Evolutionary conservation across 2,888 invertebrate genomes (phyloP).

Genomic region (Bombyx huttoni): DNA sequence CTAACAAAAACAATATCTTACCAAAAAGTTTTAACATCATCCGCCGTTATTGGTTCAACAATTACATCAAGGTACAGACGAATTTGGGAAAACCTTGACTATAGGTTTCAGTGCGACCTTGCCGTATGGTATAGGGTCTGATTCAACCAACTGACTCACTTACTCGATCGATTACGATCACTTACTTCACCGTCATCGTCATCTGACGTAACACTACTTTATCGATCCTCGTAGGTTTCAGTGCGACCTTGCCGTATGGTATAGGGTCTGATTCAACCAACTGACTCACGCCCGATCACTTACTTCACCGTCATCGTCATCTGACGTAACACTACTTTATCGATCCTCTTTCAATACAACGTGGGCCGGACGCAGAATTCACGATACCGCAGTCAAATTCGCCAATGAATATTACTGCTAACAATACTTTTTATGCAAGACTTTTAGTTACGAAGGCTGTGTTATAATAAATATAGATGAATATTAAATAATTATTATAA

Average conservation of each 20-base stretch:
- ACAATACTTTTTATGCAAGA: no score
- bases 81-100: not conserved
- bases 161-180: no score
- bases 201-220: conserved; percentile 28
- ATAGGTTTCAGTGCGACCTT: not conserved
- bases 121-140: conserved; percentile 15
- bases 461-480: no score
- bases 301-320: conserved; percentile 13
- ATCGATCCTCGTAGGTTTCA: conserved; percentile 9
- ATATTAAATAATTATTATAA: no score
- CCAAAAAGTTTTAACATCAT: no score
- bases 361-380: not conserved
- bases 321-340: conserved; percentile 28
- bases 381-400: not conserved
- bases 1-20: no score
- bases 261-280: conserved; percentile 13
- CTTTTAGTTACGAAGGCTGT: no score
- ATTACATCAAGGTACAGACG: no score
- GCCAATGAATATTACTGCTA: no score
- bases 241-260: conserved; percentile 25
- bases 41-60: no score
- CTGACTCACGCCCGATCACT: conserved; percentile 18
- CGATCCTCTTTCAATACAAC: conserved; percentile 6
- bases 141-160: conserved; percentile 21
- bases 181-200: conserved; percentile 12